Evolutionary conservation across 2,888 invertebrate species (phyloP), one percentile per base, ranked within the genome.

Genomic region (Temnothorax ravouxi): DNA sequence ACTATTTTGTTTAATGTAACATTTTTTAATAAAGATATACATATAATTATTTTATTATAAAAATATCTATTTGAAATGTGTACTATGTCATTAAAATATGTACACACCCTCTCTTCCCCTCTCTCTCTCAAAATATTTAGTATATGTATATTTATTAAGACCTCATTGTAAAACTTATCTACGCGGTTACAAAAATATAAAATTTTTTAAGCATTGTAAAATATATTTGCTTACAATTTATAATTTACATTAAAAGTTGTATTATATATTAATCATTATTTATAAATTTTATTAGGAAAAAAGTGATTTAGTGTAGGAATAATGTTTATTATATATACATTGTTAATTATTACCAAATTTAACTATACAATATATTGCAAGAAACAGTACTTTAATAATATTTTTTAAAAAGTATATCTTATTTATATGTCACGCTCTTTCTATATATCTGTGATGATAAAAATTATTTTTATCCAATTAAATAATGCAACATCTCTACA

Each of bases 391-490:
- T 13, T n/a, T 34, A 1, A 34, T 29, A 18, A 47, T 21, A 29
- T 29, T 67, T 47, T 18, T 52, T 34, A 6, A 34, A 34, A 11
- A 71, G 13, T 56, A 56, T 13, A 25, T 13, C 56, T 34, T 34
- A 34, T 0, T 56, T 25, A 5, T 25, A 25, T 25, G 11, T n/a
- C 5, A 25, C 0, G 0, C 5, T 34, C 0, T 34, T 6, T 34
- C 34, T 34, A 34, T 25, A 21, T n/a, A 15, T 18, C 15, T 9
- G 15, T 71, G 64, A 25, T 15, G n/a, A 59, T 2, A 75, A 21
- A 64, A 47, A 47, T 64, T 25, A 66, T 66, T 66, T 34, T 25
- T 25, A 29, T 38, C 18, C 9, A 74, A n/a, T 38, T 61, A 74
- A 29, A 44, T 74, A 8, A 6, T 1, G 8, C 44, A 56, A 13